These are phyloP conservation scores for Oncorhynchus keta DNA, from an alignment of 2,113 vertebrate species.

Conservation along the genomic window DNA sequence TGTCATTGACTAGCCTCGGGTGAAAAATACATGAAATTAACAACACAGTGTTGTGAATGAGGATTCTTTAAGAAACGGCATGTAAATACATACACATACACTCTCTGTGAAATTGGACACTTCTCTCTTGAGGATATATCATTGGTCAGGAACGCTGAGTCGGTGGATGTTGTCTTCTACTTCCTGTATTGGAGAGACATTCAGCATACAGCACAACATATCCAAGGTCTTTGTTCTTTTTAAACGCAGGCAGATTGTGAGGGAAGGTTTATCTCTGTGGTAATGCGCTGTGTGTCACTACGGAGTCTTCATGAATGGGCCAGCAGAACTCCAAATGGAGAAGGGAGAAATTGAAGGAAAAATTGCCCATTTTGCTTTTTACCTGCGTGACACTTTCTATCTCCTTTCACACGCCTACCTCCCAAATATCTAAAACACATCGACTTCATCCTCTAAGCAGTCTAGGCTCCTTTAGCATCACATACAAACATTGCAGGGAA, in stretches of 20 bases:
- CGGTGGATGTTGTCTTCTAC: background rate
- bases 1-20: no score
- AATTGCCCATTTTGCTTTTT: constrained; percentile 53
- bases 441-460: constrained; percentile 52
- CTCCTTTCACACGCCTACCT: constrained; percentile 41
- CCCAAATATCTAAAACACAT: constrained; percentile 62
- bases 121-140: background rate
- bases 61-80: no score
- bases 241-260: background rate
- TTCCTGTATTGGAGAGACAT: background rate
- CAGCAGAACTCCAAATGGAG: constrained; percentile 42
- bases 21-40: no score
- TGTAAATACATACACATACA: background rate
- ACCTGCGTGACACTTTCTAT: constrained; percentile 56
- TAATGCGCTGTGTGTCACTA: constrained; percentile 42
- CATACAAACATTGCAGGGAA: constrained; percentile 44
- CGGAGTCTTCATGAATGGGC: constrained; percentile 67
- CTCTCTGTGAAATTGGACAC: background rate
- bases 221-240: constrained; percentile 14
- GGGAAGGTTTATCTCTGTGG: constrained; percentile 16
- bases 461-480: constrained; percentile 51
- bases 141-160: background rate
- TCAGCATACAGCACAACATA: background rate
- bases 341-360: constrained; percentile 52
- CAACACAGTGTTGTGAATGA: no score